phyloP scores from a whole-genome alignment of 2,888 invertebrate genomes.

The Hyles lineata region DNA sequence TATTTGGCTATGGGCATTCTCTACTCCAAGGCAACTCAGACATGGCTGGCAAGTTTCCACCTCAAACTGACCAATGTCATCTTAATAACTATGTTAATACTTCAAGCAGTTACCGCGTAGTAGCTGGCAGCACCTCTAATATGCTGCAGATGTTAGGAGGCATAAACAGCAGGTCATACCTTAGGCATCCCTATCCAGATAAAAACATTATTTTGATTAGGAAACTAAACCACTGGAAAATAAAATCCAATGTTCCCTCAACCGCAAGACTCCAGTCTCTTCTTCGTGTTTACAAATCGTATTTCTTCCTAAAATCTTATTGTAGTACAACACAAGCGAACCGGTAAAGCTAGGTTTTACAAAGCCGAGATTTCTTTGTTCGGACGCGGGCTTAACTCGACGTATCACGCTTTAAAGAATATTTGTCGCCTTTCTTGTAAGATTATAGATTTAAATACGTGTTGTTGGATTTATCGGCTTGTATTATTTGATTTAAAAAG shows the following conservation, averaged over 20 bases:
- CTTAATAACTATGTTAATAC: too few relatives aligned
- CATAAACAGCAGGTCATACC: too few relatives aligned
- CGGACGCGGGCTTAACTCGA: slow-evolving; percentile 8
- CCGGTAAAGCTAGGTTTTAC: slow-evolving; percentile 17
- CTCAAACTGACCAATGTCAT: too few relatives aligned
- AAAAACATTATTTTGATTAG: not conserved
- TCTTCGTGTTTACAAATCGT: slow-evolving; percentile 16
- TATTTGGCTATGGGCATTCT: too few relatives aligned
- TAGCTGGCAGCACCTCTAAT: too few relatives aligned
- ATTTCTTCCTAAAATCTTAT: slow-evolving; percentile 27
- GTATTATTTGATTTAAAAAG: not conserved
- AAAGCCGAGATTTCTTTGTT: slow-evolving; percentile 24
- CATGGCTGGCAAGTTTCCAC: too few relatives aligned
- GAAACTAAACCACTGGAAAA: not conserved
- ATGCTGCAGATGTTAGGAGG: too few relatives aligned
- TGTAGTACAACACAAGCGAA: slow-evolving; percentile 17
- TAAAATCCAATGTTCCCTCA: slow-evolving; percentile 7
- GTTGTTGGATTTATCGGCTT: not conserved
- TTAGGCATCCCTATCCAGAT: not conserved
- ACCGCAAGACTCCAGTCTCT: not conserved
- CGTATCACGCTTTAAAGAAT: slow-evolving; percentile 21
- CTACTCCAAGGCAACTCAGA: too few relatives aligned
- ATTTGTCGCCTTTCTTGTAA: slow-evolving; percentile 18
- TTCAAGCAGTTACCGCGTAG: too few relatives aligned
- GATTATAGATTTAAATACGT: not conserved